These are phyloP conservation scores for Pristionchus exspectatus DNA, from an alignment of 2,888 invertebrate species.

Conservation along the genomic window DNA sequence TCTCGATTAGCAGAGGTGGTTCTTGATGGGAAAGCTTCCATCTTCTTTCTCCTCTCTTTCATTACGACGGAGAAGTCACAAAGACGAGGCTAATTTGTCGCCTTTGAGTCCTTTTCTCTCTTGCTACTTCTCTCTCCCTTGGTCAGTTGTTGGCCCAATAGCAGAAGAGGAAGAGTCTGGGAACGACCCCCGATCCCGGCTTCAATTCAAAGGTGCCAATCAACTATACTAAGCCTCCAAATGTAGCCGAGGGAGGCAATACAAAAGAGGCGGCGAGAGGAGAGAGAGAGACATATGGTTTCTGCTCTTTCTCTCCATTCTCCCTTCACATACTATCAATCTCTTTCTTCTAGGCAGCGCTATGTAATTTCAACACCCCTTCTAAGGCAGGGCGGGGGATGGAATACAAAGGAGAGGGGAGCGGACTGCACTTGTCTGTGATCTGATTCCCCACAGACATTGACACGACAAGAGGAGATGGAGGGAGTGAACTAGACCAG, in stretches of 20 bases:
- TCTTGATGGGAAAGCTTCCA: slow-evolving; percentile 21
- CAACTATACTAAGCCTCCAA: slow-evolving; percentile 39
- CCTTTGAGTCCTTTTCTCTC: slow-evolving; percentile 34
- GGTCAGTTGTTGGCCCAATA: slow-evolving; percentile 40
- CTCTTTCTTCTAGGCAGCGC: slow-evolving; percentile 3
- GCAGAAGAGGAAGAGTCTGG: neutral
- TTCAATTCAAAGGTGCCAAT: slow-evolving; percentile 37
- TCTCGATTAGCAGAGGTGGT: neutral
- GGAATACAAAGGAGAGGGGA: neutral
- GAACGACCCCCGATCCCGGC: slow-evolving; percentile 21
- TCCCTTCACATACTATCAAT: slow-evolving; percentile 44
- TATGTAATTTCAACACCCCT: slow-evolving; percentile 51
- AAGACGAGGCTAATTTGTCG: slow-evolving; percentile 50
- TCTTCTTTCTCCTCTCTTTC: slow-evolving; percentile 24
- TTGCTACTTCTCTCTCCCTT: slow-evolving; percentile 18
- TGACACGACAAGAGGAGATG: neutral
- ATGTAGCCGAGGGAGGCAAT: neutral
- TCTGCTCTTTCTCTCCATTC: slow-evolving; percentile 39
- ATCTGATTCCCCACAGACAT: slow-evolving; percentile 39
- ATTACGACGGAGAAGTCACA: slow-evolving; percentile 28
- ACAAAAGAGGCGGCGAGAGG: slow-evolving; percentile 6
- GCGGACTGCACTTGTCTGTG: slow-evolving; percentile 24
- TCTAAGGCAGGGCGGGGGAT: neutral
- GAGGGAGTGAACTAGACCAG: slow-evolving; percentile 42
- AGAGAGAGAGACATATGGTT: slow-evolving; percentile 41